These are phyloP conservation scores for Mamestra configurata DNA, from an alignment of 1,140 invertebrate species.

Conservation along the genomic window DNA sequence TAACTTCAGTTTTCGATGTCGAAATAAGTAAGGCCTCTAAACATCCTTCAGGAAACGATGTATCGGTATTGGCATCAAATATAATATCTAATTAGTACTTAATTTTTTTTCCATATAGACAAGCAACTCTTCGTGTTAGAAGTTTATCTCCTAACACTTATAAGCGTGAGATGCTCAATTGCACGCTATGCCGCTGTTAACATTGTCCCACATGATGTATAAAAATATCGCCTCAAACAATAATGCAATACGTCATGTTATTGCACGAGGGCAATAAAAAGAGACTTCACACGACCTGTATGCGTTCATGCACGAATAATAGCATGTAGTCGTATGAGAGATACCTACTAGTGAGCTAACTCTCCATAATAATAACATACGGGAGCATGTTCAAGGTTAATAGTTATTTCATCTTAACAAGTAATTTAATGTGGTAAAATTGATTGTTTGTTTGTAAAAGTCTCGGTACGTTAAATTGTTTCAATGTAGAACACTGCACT, in stretches of 20 bases:
- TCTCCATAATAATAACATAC: not conserved
- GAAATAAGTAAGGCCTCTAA: too few relatives aligned
- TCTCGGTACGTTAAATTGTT: too few relatives aligned
- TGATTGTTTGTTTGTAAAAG: too few relatives aligned
- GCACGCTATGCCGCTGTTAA: constrained; percentile 18
- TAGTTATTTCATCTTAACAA: not conserved
- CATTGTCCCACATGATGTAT: constrained; percentile 35
- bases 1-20: too few relatives aligned
- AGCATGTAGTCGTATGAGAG: constrained; percentile 20
- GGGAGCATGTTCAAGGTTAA: not conserved
- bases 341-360: constrained; percentile 20
- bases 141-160: not conserved
- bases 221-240: constrained; percentile 32
- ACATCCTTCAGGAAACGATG: too few relatives aligned
- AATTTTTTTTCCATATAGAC: too few relatives aligned
- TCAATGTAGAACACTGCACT: too few relatives aligned
- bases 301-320: not conserved
- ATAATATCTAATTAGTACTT: too few relatives aligned
- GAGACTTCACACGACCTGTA: constrained; percentile 34
- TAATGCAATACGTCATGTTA: constrained; percentile 39
- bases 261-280: constrained; percentile 29
- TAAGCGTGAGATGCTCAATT: constrained; percentile 3
- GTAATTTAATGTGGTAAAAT: too few relatives aligned
- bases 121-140: not conserved
- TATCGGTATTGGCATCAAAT: too few relatives aligned